Evolutionary conservation across 1,140 invertebrate species (phyloP), one percentile per base, ranked within the genome.

Genomic region (Stegodyphus mimosarum): DNA sequence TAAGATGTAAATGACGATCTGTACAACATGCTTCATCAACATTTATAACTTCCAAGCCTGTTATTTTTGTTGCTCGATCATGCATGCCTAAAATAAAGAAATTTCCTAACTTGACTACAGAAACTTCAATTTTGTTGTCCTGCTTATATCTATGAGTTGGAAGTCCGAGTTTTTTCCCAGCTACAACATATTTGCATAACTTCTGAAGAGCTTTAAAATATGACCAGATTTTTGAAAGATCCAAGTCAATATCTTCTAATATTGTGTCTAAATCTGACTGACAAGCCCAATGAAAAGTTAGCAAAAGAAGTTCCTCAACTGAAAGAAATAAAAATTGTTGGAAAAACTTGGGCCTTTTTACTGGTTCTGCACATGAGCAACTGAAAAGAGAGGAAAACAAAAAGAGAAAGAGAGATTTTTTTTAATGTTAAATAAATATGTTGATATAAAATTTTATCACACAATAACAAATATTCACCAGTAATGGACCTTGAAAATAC

Each of bases 241-340:
- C 63, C 10, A 86, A 13, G 13, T 48, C 7, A 1, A 80, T 63
- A 55, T 86, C 85, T 49, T 55, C 6, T 13, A 55, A 6, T 15
- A 86, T 70, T 49, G 74, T 55, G 6, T 66, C 50, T 6, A 75
- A 9, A 74, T 52, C 18, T 15, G 85, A 80, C n/a, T 74, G 69
- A 18, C 74, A 74, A 4, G 70, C 77, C 85, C 85, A 86, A 15
- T 86, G 85, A 60, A 53, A 86, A 10, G 77, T 86, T 48, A 86
- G 33, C 15, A 74, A 51, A 9, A 80, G 18, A 6, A 86, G 69
- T 10, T 80, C 69, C 63, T n/a, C 17, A 11, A 80, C 13, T 17
- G 76, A 51, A 53, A 52, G 55, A 4, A 18, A 67, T n/a, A 63
- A 51, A 50, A 75, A 74, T 6, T 69, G 60, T 0, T 69, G 60